Base-by-base conservation (phyloP, 2,113 vertebrate genomes). In the Gasterosteus aculeatus region DNA sequence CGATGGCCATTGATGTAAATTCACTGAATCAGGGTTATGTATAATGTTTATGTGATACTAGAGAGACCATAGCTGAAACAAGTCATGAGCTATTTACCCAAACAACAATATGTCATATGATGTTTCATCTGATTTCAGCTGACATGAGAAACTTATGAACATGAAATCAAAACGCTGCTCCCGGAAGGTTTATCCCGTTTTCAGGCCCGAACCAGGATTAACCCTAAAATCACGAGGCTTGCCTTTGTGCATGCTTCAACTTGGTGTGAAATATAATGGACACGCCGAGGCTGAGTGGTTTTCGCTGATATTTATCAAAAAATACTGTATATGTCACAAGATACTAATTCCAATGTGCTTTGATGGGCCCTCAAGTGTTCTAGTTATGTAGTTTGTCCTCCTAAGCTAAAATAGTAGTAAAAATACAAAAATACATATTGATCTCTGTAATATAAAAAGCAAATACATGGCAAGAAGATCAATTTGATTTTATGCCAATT, bases 171-270 rank as follows among this genome's bases (percentile, higher is more conserved):
- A 81, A 59, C 1, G 56, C 61, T 47, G 41, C 41, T 62, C 68
- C 44, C 68, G 57, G 82, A 46, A 65, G 58, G 54, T 29, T 38
- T 1, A 26, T 35, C 41, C 10, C 3, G 51, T 46, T 79, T 72
- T n/a, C 29, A 57, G 15, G 63, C n/a, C 2, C 57, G 26, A 66
- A 59, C n/a, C 61, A 49, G 2, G 1, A 19, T 66, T 64, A 64
- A 8, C 47, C n/a, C 67, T 66, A 33, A 3, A 11, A 62, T 86
- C 78, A 80, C 67, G 10, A 59, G 33, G 71, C 10, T 46, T 14
- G 22, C 16, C 22, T 56, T n/a, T 49, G 47, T 19, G 16, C 47
- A 49, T 49, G 47, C 19, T 65, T 49, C 6, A 1, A 6, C 19
- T 49, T 19, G 18, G 8, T 8, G 2, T 51, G 39, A 51, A 9